phyloP scores from a whole-genome alignment of 2,888 invertebrate genomes.

The Hirtodrosophila confusa region DNA sequence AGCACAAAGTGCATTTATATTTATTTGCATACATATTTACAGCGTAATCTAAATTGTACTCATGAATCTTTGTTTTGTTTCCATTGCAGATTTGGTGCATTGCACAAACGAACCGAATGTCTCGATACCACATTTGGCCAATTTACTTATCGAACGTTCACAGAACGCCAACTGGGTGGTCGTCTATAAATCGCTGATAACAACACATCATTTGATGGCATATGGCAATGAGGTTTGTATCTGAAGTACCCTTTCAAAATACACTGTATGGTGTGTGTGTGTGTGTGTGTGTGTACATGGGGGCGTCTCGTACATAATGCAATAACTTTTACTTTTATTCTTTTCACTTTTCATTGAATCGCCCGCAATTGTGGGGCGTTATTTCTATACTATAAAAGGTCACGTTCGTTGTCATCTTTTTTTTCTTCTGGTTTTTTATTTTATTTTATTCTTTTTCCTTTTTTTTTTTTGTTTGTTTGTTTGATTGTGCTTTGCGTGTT shows the following conservation, averaged over 20 bases:
- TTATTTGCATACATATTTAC: neutral
- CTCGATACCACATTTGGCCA: slow-evolving; percentile 99
- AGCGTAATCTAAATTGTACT: slow-evolving; percentile 1
- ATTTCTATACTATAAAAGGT: slow-evolving; percentile 27
- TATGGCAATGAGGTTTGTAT: slow-evolving; percentile 98
- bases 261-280: neutral
- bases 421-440: slow-evolving; percentile 13
- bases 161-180: slow-evolving; percentile 99
- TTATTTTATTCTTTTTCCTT: slow-evolving; percentile 8
- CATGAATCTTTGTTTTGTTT: slow-evolving; percentile 37
- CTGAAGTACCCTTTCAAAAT: neutral
- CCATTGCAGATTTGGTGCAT: slow-evolving; percentile 96
- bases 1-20: slow-evolving; percentile 1
- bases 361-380: slow-evolving; percentile 36
- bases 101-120: slow-evolving; percentile 99
- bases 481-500: slow-evolving; percentile 25
- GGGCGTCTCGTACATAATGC: slow-evolving; percentile 18
- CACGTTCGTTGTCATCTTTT: slow-evolving; percentile 24
- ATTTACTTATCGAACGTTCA: slow-evolving; percentile 98
- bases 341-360: slow-evolving; percentile 35
- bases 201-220: slow-evolving; percentile 99
- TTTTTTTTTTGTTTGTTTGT: slow-evolving; percentile 23
- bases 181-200: slow-evolving; percentile 98
- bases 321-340: slow-evolving; percentile 24
- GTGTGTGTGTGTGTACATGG: neutral